Evolutionary conservation across 2,888 invertebrate genomes (phyloP), one percentile per base, ranked within the genome.

Genomic region (Agrotis puta): DNA sequence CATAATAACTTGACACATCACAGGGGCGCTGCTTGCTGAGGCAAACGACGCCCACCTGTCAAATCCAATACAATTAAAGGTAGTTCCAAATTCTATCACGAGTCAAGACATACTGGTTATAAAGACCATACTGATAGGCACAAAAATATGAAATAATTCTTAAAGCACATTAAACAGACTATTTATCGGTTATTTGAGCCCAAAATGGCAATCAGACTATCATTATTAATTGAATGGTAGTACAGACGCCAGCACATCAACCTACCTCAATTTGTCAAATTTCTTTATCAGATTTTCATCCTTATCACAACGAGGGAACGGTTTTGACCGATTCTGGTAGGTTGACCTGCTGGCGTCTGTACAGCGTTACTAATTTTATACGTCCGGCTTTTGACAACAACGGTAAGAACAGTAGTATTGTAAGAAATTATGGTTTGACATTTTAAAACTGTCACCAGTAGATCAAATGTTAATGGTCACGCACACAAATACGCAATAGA

Each of bases 171-270:
- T 70, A 78, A 78, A 58, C 27, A 69, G 27, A 20, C 66, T 64
- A 64, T 84, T 82, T 74, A 82, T 78, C 14, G n/a, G 59, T 59
- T 67, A 59, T 73, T 78, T 70, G 71, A 82, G 9, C 48, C 79
- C 24, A 65, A 71, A 84, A 82, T 74, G 64, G 67, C 67, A 71
- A 73, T 68, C 62, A 61, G 56, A 24, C 39, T 56, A 68, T 48
- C 66, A 77, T 68, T 57, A 56, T 59, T 77, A 73, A 77, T 78
- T 76, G 72, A 75, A 71, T 64, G 3, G 62, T 79, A 68, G 63
- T 57, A 62, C 51, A 70, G n/a, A n/a, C n/a, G n/a, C n/a, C n/a
- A n/a, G n/a, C n/a, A n/a, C n/a, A n/a, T n/a, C n/a, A n/a, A n/a
- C n/a, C n/a, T n/a, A n/a, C n/a, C n/a, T n/a, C n/a, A n/a, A n/a